A percentile compares a stretch with the other conserved stretches of the same genome.
Evolutionary conservation across 2,888 invertebrate genomes (phyloP).

Genomic region (Homarus gammarus): DNA sequence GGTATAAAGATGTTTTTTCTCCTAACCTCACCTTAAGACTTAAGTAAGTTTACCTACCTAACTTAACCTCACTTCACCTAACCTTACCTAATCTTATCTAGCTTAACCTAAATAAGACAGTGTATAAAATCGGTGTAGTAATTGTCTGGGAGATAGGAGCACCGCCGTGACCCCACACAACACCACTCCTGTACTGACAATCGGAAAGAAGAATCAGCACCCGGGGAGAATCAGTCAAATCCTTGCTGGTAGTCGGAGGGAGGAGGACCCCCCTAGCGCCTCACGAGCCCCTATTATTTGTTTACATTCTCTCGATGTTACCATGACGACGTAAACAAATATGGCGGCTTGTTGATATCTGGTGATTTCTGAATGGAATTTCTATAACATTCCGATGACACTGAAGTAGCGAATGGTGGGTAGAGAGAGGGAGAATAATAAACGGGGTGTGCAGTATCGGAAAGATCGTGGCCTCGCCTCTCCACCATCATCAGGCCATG

Average conservation of each 20-base stretch:
- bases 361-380: not conserved
- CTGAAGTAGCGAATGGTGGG: not conserved
- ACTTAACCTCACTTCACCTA: no score
- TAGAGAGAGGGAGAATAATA: not conserved
- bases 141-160: no score
- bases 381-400: not conserved
- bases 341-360: not conserved
- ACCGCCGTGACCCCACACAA: no score
- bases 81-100: no score
- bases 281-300: not conserved
- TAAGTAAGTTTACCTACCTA: no score
- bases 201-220: not conserved
- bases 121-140: no score
- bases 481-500: constrained; percentile 6
- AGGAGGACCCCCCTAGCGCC: not conserved
- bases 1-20: no score
- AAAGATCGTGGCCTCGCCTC: not conserved
- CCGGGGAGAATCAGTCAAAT: not conserved
- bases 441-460: not conserved
- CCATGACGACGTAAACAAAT: not conserved
- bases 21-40: no score
- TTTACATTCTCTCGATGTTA: not conserved
- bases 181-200: not conserved
- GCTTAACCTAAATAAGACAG: no score
- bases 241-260: not conserved